Evolutionary conservation across 2,797 vertebrate genomes (phyloP).

Genomic region (Pseudochirops cupreus): DNA sequence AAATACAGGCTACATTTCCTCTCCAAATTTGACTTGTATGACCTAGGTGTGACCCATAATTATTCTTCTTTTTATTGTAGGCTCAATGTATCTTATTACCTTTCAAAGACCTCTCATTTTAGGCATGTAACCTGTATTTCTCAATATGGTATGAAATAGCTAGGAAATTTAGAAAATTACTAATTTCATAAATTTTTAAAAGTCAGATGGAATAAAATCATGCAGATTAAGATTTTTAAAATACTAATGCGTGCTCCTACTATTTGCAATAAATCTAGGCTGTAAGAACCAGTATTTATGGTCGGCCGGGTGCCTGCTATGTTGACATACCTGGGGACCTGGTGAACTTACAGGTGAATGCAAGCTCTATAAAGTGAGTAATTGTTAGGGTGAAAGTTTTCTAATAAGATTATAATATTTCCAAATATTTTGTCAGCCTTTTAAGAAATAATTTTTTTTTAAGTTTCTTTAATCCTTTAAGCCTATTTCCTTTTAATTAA

Average conservation of each 20-base stretch:
- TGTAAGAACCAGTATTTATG: constrained; percentile 94
- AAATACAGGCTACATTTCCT: background rate
- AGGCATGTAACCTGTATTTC: background rate
- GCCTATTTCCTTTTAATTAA: constrained; percentile 57
- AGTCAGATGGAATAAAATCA: constrained; percentile 16
- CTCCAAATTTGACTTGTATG: background rate
- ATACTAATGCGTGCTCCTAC: background rate
- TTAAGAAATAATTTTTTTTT: constrained; percentile 16
- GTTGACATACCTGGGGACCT: constrained; percentile 96
- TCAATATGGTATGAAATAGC: background rate
- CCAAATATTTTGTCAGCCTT: constrained; percentile 2
- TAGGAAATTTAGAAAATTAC: constrained; percentile 44
- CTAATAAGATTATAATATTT: constrained; percentile 21
- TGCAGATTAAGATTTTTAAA: constrained; percentile 38
- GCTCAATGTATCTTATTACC: background rate
- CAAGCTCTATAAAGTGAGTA: constrained; percentile 90
- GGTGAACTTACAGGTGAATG: constrained; percentile 91
- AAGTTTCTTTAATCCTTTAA: constrained; percentile 45
- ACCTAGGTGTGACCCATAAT: background rate
- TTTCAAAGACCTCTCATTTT: background rate
- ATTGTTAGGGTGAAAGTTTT: constrained; percentile 26
- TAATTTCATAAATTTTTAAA: constrained; percentile 49
- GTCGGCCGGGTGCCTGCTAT: constrained; percentile 96
- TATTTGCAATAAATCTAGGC: constrained; percentile 86
- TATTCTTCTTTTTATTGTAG: background rate